These are phyloP conservation scores for Synanthedon tipuliformis DNA, from an alignment of 2,888 invertebrate species.

Conservation along the genomic window DNA sequence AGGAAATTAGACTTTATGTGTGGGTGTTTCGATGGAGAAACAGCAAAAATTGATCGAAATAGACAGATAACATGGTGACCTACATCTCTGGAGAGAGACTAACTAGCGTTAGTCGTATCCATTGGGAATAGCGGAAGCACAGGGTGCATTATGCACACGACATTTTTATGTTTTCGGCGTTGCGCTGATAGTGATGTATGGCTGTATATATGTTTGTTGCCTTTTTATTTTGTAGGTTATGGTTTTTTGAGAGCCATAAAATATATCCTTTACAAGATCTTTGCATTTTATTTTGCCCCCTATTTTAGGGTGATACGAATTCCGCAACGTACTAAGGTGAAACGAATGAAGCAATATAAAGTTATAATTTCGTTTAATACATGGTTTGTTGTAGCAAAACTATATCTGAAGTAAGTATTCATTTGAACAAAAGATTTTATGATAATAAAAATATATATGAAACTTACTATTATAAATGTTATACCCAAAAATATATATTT, in stretches of 20 bases:
- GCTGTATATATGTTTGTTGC: constrained; percentile 21
- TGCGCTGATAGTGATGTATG: constrained; percentile 42
- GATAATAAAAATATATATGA: too few species aligned
- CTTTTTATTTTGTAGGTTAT: constrained; percentile 24
- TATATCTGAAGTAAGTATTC: too few species aligned
- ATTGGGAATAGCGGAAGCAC: constrained; percentile 62
- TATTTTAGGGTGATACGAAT: too few species aligned
- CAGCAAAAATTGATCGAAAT: constrained; percentile 14
- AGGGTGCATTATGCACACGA: constrained; percentile 66
- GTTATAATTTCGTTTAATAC: too few species aligned
- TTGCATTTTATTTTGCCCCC: too few species aligned
- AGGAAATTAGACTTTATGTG: constrained; percentile 27
- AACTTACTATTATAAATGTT: too few species aligned
- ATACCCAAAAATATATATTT: too few species aligned
- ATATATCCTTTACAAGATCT: too few species aligned
- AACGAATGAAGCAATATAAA: too few species aligned
- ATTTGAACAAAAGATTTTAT: too few species aligned
- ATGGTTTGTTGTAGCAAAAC: too few species aligned
- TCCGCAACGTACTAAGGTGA: too few species aligned
- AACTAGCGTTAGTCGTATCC: constrained; percentile 50
- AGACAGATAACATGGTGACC: constrained; percentile 54
- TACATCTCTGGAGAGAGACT: constrained; percentile 62
- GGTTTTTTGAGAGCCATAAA: not conserved
- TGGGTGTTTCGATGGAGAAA: constrained; percentile 20
- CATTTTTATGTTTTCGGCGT: constrained; percentile 65